These are phyloP conservation scores for Sparus aurata DNA, from an alignment of 2,797 vertebrate species.

Conservation along the genomic window DNA sequence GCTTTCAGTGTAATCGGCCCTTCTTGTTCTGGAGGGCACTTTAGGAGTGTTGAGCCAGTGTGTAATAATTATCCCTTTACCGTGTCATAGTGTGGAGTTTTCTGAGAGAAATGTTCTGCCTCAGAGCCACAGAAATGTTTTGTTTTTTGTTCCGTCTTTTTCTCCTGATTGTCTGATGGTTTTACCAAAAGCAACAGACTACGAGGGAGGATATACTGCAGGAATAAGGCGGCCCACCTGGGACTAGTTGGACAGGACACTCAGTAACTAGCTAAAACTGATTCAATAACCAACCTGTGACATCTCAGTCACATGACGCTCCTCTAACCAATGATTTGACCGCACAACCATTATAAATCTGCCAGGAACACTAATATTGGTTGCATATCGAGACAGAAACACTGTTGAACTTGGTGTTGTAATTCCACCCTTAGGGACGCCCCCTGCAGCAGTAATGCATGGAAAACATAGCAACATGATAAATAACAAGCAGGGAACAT, in stretches of 20 bases:
- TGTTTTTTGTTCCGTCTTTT: slow-evolving; percentile 11
- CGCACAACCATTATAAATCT: slow-evolving; percentile 24
- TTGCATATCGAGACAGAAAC: slow-evolving; percentile 30
- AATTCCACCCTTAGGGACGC: slow-evolving; percentile 45
- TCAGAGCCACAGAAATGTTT: slow-evolving; percentile 23
- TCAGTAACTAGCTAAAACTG: background rate
- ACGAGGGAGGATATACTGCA: background rate
- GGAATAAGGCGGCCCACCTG: slow-evolving; percentile 7
- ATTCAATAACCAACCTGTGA: slow-evolving; percentile 30
- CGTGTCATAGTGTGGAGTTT: slow-evolving; percentile 40
- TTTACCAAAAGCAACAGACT: slow-evolving; percentile 9
- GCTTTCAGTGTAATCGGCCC: slow-evolving; percentile 25
- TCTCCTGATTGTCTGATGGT: slow-evolving; percentile 19
- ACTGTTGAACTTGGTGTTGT: slow-evolving; percentile 36
- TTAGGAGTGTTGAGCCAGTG: slow-evolving; percentile 22
- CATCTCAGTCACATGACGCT: slow-evolving; percentile 26
- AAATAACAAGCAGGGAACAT: slow-evolving; percentile 55
- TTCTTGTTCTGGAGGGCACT: slow-evolving; percentile 20
- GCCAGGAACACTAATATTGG: slow-evolving; percentile 32
- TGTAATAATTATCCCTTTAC: slow-evolving; percentile 63
- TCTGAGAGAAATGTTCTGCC: slow-evolving; percentile 32
- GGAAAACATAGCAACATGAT: slow-evolving; percentile 61
- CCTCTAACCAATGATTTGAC: slow-evolving; percentile 32
- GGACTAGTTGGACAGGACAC: background rate
- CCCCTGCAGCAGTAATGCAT: slow-evolving; percentile 63